Evolutionary conservation across 2,797 vertebrate genomes (phyloP).

Genomic region (Tapirus indicus): DNA sequence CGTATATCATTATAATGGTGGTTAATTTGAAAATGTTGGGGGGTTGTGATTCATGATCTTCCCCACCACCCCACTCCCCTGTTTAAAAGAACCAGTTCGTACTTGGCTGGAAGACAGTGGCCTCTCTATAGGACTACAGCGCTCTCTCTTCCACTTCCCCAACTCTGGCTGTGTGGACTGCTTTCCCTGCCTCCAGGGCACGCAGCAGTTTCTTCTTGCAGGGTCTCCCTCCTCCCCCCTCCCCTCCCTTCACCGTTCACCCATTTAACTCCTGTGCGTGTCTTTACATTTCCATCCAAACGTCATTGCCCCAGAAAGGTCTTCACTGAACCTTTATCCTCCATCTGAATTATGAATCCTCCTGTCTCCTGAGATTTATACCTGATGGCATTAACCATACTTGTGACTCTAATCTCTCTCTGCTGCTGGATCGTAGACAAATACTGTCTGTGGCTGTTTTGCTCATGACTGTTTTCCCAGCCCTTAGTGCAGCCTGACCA

Average conservation of each 20-base stretch:
- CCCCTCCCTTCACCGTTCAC: neutral
- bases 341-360: neutral
- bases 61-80: neutral
- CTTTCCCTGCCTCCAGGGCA: neutral
- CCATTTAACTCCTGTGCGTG: neutral
- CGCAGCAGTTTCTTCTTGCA: neutral
- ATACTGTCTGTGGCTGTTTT: rapidly evolving
- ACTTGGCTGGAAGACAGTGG: neutral
- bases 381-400: no score
- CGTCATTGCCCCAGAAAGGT: neutral
- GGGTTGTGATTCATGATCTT: neutral
- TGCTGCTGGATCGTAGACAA: neutral
- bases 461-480: neutral
- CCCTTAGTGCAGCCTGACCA: neutral
- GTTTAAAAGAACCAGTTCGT: neutral
- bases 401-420: neutral
- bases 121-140: neutral
- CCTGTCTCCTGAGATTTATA: neutral
- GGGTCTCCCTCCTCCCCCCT: no score
- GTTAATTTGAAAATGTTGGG: neutral
- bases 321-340: neutral
- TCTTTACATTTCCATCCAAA: neutral
- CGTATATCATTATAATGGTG: neutral
- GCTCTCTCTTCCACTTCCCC: rapidly evolving
- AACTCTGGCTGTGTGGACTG: neutral